phyloP scores from a whole-genome alignment of 1,140 invertebrate genomes.

The Pseudomyrmex sp. region DNA sequence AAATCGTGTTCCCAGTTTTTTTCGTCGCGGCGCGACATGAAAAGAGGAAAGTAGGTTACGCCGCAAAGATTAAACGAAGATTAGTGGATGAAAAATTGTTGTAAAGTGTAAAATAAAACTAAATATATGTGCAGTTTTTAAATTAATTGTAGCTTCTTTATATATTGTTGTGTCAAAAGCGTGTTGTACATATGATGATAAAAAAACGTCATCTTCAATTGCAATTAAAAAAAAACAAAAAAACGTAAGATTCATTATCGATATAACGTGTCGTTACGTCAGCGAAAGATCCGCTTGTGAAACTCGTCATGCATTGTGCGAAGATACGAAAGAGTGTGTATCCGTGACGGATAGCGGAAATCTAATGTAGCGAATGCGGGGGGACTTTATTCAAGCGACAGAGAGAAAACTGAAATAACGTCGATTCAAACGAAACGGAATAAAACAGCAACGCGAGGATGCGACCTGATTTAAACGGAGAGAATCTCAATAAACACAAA shows the following conservation, averaged over 20 bases:
- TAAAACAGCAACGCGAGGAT: not conserved
- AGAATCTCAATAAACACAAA: conserved; percentile 18
- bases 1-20: not conserved
- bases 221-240: not conserved
- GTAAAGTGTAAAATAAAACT: not conserved
- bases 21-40: not conserved
- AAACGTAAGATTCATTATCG: not conserved
- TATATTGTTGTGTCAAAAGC: too few species aligned
- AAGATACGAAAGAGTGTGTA: not conserved
- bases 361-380: conserved; percentile 18
- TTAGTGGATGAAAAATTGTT: conserved; percentile 2
- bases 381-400: not conserved
- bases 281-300: conserved; percentile 7
- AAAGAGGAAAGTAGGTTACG: not conserved
- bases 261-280: conserved; percentile 6
- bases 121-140: not conserved
- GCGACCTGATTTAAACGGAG: conserved; percentile 18
- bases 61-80: conserved; percentile 1
- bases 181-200: not conserved
- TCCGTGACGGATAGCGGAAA: conserved; percentile 1
- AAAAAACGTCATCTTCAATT: conserved; percentile 1
- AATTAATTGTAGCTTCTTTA: not conserved
- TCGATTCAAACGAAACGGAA: conserved; percentile 12
- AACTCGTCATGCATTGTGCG: not conserved
- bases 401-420: not conserved